Percentiles rank a stretch among this genome's conserved stretches.
Evolutionary conservation across 2,113 vertebrate species (phyloP).

Genomic region (Capricornis sumatraensis): DNA sequence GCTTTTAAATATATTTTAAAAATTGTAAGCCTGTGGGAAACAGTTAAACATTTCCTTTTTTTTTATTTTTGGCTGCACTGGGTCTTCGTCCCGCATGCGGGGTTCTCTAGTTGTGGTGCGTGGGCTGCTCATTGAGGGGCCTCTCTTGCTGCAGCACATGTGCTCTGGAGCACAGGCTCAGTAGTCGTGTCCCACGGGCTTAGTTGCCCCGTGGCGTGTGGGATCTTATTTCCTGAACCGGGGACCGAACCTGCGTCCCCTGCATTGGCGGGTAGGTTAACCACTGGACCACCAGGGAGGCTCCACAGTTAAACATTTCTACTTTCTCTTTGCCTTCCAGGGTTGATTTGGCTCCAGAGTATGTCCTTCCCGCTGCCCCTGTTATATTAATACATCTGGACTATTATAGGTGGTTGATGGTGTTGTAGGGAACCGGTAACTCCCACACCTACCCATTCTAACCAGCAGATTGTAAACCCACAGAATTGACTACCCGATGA

Average conservation of each 20-base stretch:
- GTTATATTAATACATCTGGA: neutral
- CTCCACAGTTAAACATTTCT: neutral
- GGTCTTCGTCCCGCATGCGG: fast-evolving
- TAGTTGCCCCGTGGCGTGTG: neutral
- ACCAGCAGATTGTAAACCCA: neutral
- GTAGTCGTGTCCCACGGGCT: neutral
- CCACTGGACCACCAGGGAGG: neutral
- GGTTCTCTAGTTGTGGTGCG: neutral
- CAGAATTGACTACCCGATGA: neutral
- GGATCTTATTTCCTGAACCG: neutral
- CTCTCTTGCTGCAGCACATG: neutral
- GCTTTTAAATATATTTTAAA: neutral
- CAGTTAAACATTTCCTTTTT: neutral
- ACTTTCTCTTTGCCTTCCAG: neutral
- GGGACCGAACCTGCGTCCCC: neutral
- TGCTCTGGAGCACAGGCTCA: neutral
- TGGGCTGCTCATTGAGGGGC: neutral
- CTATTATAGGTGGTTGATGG: neutral
- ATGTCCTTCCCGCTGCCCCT: neutral
- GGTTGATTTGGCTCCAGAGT: neutral
- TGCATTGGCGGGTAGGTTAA: neutral
- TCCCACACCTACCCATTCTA: neutral
- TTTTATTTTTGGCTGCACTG: neutral
- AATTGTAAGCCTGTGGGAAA: neutral
- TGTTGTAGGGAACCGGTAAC: neutral